Base-by-base conservation (phyloP, 2,888 invertebrate genomes). In the Trilocha varians region DNA sequence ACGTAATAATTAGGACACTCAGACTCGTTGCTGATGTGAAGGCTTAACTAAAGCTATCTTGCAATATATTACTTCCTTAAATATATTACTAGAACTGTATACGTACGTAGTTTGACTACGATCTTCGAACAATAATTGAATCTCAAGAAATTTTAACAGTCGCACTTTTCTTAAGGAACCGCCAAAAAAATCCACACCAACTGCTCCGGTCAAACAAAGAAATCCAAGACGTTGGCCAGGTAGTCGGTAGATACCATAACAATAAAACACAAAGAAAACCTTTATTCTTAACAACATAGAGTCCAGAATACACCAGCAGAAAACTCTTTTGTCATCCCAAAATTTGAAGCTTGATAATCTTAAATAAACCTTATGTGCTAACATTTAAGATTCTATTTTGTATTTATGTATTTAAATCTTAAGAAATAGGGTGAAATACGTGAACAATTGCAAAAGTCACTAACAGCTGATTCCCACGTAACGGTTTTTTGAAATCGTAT, bases 401-500 rank as follows among this genome's bases (percentile, higher is more conserved):
- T 9, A 11, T 25, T 25, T 11, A 25, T 25, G 8, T 9, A 2
- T 11, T 6, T 9, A 5, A 25, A 25, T 25, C 25, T 25, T 11
- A 11, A 25, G 25, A 42, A 42, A 42, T 16, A 56, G 55, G 59
- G 57, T 57, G 53, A 59, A 55, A 55, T 52, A 55, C 56, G 61
- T 63, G 59, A 64, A 66, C 62, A 62, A 69, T 63, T 42, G 43
- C 40, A 38, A 52, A 38, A 18, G 16, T 32, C 37, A 38, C 38
- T 50, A 72, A 78, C 80, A 83, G 80, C 80, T 82, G 80, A 79
- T 79, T 74, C 67, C 47, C 58, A 65, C 53, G 70, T 77, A 79
- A 80, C 80, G 78, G 80, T 74, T 72, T 73, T 69, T 40, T 3
- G 11, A 25, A 25, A 9, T 25, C 11, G 25, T 9, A 25, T 25